Evolutionary conservation across 2,888 invertebrate genomes (phyloP).

Genomic region (Lycaena phlaeas): DNA sequence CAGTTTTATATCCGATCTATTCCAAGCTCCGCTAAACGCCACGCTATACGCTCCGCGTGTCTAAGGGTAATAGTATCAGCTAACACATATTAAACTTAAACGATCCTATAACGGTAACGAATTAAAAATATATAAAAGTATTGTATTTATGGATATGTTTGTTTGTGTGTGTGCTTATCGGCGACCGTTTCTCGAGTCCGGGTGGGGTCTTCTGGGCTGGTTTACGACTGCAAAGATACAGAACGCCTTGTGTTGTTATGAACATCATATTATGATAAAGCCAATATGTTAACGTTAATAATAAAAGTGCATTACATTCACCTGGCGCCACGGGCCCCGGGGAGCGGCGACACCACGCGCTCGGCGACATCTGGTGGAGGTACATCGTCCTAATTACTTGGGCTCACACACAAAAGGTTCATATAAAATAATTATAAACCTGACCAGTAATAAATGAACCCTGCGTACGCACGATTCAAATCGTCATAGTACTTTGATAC

Average conservation of each 20-base stretch:
- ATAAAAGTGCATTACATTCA: too few relatives aligned
- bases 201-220: slow-evolving; percentile 44
- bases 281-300: too few relatives aligned
- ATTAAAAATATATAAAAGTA: background rate
- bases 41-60: background rate
- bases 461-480: too few relatives aligned
- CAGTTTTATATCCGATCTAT: too few relatives aligned
- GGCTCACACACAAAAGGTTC: too few relatives aligned
- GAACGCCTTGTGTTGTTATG: too few relatives aligned
- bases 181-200: slow-evolving; percentile 41
- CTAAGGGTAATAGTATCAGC: background rate
- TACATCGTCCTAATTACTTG: too few relatives aligned
- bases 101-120: slow-evolving; percentile 3
- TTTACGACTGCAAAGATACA: slow-evolving; percentile 39
- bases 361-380: slow-evolving; percentile 52
- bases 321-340: slow-evolving; percentile 50
- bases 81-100: slow-evolving; percentile 7
- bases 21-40: background rate
- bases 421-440: too few relatives aligned
- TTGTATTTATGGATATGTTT: slow-evolving; percentile 6
- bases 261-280: too few relatives aligned
- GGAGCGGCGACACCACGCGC: slow-evolving; percentile 50
- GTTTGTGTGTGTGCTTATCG: slow-evolving; percentile 27
- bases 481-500: too few relatives aligned
- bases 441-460: too few relatives aligned